Conservation (phyloP, 2,113 vertebrate genomes). For the Cavia aperea region DNA sequence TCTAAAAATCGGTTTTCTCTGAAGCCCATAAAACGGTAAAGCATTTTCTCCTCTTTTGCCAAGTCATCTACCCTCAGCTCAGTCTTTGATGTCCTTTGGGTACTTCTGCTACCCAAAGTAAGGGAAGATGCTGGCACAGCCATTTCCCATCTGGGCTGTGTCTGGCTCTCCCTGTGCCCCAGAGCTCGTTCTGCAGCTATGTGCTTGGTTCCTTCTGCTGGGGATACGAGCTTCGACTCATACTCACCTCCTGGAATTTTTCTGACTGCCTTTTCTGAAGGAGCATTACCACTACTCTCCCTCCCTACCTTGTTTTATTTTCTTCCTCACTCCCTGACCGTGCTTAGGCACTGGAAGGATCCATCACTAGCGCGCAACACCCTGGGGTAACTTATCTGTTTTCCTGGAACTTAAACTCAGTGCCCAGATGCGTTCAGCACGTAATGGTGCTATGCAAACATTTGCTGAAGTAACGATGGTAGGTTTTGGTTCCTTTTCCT, state of each 20-base stretch:
- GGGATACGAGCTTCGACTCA: not conserved
- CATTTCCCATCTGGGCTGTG: fast-evolving
- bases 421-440: not conserved
- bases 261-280: not conserved
- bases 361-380: not conserved
- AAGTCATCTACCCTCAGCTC: not conserved
- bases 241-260: not conserved
- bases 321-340: not conserved
- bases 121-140: not conserved
- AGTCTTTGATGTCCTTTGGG: not conserved
- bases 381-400: fast-evolving
- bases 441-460: not conserved
- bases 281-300: fast-evolving
- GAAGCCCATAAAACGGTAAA: too few species aligned
- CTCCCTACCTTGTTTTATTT: not conserved
- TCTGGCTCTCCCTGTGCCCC: not conserved
- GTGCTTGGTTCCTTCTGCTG: too few species aligned
- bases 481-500: not conserved
- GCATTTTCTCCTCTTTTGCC: too few species aligned
- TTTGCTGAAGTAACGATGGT: not conserved
- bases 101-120: too few species aligned
- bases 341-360: not conserved
- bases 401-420: not conserved
- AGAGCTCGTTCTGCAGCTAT: not conserved
- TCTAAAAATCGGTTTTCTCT: not conserved